Percentiles rank a stretch among this genome's conserved stretches.
These are phyloP conservation scores for Rhincodon typus DNA, from an alignment of 2,797 vertebrate genomes.

Conservation along the genomic window DNA sequence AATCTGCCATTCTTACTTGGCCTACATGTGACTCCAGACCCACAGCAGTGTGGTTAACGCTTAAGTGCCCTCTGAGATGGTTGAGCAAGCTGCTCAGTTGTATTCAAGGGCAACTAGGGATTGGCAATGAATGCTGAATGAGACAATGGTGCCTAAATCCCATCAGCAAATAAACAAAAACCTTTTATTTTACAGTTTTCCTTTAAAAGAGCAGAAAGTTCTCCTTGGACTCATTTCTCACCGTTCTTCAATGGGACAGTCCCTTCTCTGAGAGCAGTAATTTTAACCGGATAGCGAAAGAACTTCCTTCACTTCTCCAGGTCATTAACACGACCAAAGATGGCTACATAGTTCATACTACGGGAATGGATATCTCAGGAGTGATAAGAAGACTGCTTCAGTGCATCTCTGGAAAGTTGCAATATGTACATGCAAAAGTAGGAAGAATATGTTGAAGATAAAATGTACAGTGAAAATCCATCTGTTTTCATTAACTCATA, in stretches of 20 bases:
- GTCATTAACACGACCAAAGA: not conserved
- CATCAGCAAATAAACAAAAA: too few relatives aligned
- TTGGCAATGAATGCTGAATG: too few relatives aligned
- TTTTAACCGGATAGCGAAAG: not conserved
- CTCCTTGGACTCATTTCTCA: not conserved
- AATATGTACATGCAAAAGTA: not conserved
- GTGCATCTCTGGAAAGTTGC: not conserved
- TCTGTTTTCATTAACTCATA: not conserved
- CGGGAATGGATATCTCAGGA: not conserved
- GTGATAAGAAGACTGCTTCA: not conserved
- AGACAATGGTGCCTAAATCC: too few relatives aligned
- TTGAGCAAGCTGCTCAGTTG: too few relatives aligned
- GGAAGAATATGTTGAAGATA: not conserved
- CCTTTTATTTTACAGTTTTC: too few relatives aligned
- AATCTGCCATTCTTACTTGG: too few relatives aligned
- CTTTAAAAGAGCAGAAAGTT: too few relatives aligned
- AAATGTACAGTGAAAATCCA: not conserved
- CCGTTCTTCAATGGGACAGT: not conserved
- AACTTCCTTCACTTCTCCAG: not conserved
- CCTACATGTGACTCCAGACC: too few relatives aligned
- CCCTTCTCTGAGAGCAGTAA: not conserved
- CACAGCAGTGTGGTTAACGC: too few relatives aligned
- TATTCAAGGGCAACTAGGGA: too few relatives aligned
- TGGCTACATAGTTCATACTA: not conserved
- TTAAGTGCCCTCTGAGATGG: too few relatives aligned